Evolutionary conservation across 2,113 vertebrate genomes (phyloP), one percentile per base, ranked within the genome.

Genomic region (Pomatostomus ruficeps): DNA sequence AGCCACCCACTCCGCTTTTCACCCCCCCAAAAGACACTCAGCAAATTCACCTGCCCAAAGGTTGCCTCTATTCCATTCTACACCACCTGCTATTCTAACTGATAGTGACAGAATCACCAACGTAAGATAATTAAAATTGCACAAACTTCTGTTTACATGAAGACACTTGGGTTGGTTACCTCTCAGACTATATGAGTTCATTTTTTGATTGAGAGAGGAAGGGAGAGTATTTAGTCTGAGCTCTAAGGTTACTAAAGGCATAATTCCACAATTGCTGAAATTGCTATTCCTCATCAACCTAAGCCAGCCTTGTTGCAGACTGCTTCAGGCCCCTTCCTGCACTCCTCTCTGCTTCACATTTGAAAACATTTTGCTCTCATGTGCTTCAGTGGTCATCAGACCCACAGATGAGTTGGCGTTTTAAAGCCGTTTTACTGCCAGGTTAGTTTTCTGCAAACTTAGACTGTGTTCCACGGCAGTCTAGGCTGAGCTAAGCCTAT

Each of bases 1-100:
- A 51, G 26, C 11, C 31, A 87, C 14, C 6, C 11, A 26, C 19
- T 3, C 8, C 0, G 1, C 11, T 46, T 67, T n/a, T 45, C 29
- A 52, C 3, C 4, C 9, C 19, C 4, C 6, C 14, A 23, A 8
- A 25, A 12, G 15, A 20, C 38, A 48, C 19, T 36, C 4, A 77
- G 20, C 3, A 72, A 66, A 87, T 79, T 76, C 31, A 76, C 45
- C 61, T 55, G 48, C 42, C 66, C 48, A 71, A 74, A 85, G n/a
- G 28, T 3, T 90, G 70, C 48, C n/a, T 85, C 63, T 65, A 63
- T 75, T 88, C 45, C 42, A 14, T 88, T 70, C 61, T 71, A 61
- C 51, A 71, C 23, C 52, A 87, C 28, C 51, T 85, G 8, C 33
- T 59, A 14, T 29, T 71, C 31, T 35, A 74, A 63, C 55, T 38